Base-by-base conservation (phyloP, 2,888 invertebrate genomes). In the Conchocele bisecta region DNA sequence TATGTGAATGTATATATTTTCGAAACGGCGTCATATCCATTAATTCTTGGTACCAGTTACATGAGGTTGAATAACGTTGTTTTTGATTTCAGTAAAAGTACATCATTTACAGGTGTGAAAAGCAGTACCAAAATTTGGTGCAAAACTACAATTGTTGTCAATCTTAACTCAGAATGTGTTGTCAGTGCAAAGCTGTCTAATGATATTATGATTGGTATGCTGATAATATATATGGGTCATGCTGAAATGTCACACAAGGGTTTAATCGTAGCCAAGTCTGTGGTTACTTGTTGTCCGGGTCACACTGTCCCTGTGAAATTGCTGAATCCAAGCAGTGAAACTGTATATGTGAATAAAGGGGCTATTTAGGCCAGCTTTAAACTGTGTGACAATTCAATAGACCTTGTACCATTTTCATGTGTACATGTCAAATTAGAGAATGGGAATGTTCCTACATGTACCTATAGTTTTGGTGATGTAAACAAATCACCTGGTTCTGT, bases 201-300 rank as follows among this genome's bases (percentile, higher is more conserved):
- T 41, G 22, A 35, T 31, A 26, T 66, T 3, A 33, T 46, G 15
- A 41, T 53, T 22, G 66, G 66, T 22, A 66, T 58, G 66, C 66
- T 59, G 35, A 44, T 51, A 15, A 13, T 58, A 1, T 51, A 39
- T 37, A 5, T 44, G 35, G 59, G 58, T 28, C 66, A 66, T 31
- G 9, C 51, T 50, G 58, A 66, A 20, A 26, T 66, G 20, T 13
- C 48, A 35, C 6, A 53, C 29, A 59, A 67, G 22, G 59, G 53
- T 13, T 42, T 53, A 20, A 33, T 59, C 35, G 59, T 67, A 22
- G 42, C 59, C 15, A 67, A 53, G 22, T 39, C 59, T 28, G 22
- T 67, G 17, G 59, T 67, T 11, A 67, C 59, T 33, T 67, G 67
- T 44, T 22, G 42, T 15, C 59, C 51, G n/a, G 53, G 60, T 37